phyloP scores from a whole-genome alignment of 2,888 invertebrate species.

The Mythimna loreyi region DNA sequence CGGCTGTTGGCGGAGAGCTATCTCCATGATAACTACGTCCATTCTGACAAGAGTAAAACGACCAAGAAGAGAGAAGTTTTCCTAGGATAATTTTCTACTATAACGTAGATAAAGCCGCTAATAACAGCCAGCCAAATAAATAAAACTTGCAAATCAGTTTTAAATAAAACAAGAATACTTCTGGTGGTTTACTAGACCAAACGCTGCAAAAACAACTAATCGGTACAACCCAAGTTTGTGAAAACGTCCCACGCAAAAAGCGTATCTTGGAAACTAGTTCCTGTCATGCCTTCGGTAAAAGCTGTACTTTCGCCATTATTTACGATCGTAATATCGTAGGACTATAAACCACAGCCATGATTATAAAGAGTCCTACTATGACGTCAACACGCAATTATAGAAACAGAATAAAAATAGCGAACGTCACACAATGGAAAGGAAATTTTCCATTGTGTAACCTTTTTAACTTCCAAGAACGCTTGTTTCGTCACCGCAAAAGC shows the following conservation, averaged over 20 bases:
- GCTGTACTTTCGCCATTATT: constrained; percentile 53
- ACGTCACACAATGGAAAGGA: not conserved
- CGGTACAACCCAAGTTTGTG: not conserved
- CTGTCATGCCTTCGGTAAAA: constrained; percentile 43
- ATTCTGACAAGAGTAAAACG: too few relatives aligned
- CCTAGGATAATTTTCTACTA: too few relatives aligned
- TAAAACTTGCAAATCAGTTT: too few relatives aligned
- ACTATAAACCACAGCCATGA: constrained; percentile 46
- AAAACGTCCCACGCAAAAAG: constrained; percentile 43
- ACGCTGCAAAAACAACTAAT: not conserved
- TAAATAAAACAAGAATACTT: too few relatives aligned
- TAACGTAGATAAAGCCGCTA: too few relatives aligned
- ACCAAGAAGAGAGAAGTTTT: too few relatives aligned
- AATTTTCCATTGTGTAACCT: not conserved
- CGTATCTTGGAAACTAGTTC: constrained; percentile 36
- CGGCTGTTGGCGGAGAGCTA: too few relatives aligned
- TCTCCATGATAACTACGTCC: too few relatives aligned
- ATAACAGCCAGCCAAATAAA: too few relatives aligned
- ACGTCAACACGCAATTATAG: constrained; percentile 27
- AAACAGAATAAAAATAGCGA: constrained; percentile 22
- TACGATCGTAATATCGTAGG: constrained; percentile 41
- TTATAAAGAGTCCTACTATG: constrained; percentile 18
- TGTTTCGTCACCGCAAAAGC: too few relatives aligned
- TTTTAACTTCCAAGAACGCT: too few relatives aligned
- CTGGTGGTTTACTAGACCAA: not conserved